These are phyloP conservation scores for Rostratula benghalensis DNA, from an alignment of 2,113 vertebrate genomes.

Conservation along the genomic window DNA sequence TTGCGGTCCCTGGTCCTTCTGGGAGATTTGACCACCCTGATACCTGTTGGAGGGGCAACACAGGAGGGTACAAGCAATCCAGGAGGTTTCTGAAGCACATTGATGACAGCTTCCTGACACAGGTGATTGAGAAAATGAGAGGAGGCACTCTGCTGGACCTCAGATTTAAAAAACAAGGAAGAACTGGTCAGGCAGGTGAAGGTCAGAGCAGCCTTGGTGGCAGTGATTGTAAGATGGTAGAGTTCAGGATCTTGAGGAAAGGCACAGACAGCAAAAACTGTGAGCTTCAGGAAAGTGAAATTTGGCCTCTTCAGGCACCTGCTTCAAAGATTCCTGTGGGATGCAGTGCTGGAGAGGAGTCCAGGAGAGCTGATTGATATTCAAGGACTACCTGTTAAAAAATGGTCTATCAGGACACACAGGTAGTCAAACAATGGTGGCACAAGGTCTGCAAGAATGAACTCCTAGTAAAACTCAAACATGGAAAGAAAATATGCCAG, in stretches of 20 bases:
- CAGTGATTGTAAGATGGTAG: not conserved
- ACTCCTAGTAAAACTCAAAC: not conserved
- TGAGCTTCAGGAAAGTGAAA: not conserved
- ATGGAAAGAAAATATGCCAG: not conserved
- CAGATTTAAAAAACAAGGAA: not conserved
- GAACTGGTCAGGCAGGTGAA: not conserved
- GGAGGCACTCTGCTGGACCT: not conserved
- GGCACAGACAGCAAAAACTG: not conserved
- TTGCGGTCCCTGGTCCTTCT: not conserved
- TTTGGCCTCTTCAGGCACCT: not conserved
- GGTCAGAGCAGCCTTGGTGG: not conserved
- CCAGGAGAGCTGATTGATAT: not conserved
- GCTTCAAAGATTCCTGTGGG: not conserved
- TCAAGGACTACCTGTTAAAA: not conserved
- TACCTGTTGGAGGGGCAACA: not conserved
- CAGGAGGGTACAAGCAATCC: not conserved
- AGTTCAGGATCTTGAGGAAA: not conserved
- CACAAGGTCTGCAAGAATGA: not conserved
- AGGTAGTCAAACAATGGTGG: not conserved
- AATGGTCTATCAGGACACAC: not conserved
- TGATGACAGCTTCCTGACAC: not conserved
- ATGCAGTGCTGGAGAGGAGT: not conserved
- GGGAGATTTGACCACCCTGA: not conserved
- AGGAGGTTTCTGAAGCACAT: not conserved
- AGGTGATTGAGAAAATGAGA: not conserved